phyloP scores from a whole-genome alignment of 2,797 vertebrate species.

The Enteromius radiatus region DNA sequence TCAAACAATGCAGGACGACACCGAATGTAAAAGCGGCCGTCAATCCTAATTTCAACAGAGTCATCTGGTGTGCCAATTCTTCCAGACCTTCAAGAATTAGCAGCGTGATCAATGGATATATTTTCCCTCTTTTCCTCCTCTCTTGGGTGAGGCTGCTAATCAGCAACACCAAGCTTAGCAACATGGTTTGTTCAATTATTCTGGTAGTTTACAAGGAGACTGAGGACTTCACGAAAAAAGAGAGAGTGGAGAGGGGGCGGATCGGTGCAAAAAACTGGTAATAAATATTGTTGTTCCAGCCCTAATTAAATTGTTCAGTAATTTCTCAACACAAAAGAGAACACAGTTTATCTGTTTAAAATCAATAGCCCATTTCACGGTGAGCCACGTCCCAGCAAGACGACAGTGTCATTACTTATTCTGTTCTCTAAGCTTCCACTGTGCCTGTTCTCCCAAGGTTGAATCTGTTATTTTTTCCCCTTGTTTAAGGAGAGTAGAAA shows the following conservation, averaged over 20 bases:
- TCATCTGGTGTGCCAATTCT: conserved; percentile 54
- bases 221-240: conserved; percentile 29
- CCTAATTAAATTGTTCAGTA: conserved; percentile 63
- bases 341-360: conserved; percentile 62
- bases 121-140: conserved; percentile 20
- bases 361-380: conserved; percentile 66
- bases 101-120: conserved; percentile 48
- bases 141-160: conserved; percentile 51
- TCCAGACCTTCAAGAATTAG: conserved; percentile 57
- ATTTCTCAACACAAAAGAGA: conserved; percentile 60
- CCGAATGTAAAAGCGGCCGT: conserved; percentile 46
- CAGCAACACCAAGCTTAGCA: conserved; percentile 47
- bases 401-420: conserved; percentile 59
- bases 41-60: conserved; percentile 61
- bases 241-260: neutral
- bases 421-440: conserved; percentile 55
- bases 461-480: conserved; percentile 53
- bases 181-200: conserved; percentile 45
- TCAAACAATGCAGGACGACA: conserved; percentile 59
- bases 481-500: conserved; percentile 54
- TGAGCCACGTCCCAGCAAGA: conserved; percentile 58
- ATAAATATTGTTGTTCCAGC: conserved; percentile 58
- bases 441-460: conserved; percentile 58
- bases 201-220: conserved; percentile 39
- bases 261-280: conserved; percentile 6